Base-by-base conservation (phyloP, 2,888 invertebrate species). In the Tetragnatha montana region DNA sequence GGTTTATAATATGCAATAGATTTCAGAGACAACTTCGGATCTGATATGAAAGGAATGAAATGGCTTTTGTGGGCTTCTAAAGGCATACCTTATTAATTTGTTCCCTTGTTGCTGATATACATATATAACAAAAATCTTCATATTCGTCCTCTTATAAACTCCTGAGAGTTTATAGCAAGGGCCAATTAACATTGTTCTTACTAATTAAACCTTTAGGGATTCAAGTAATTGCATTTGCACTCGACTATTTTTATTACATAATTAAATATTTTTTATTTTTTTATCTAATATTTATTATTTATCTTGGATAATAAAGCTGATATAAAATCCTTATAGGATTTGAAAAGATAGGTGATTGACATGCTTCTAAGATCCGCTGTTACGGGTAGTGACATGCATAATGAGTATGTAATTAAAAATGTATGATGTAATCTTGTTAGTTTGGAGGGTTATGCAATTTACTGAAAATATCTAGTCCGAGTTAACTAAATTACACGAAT, bases 211-310 rank as follows among this genome's bases (percentile, higher is more conserved):
- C 89, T 75, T 21, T 73, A 85, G 81, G 89, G 81, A 70, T 70
- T 69, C 51, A 74, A 83, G 85, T 89, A 89, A 89, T 89, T 85
- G 85, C 81, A 89, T 89, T 85, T 89, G 81, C 84, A 76, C 71
- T 51, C 85, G 89, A 51, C 81, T 80, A 89, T 89, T 89, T 89
- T 89, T 89, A 89, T 85, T 89, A 89, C 80, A 81, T 89, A 85
- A 89, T 89, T 89, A 85, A 89, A 89, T 85, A 73, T 68, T 76
- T 76, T 71, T 76, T 51, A 85, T 70, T 85, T 85, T 89, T 81
- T 75, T 75, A 75, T 89, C 69, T 76, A 85, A 60, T 17, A 89
- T 89, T 89, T 85, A 89, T 89, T 89, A 74, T 81, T 89, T 85
- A 81, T 80, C 80, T 79, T 78, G 71, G 76, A 78, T 79, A 83